Conservation (phyloP, 2,113 vertebrate genomes). For the Ahaetulla prasina region DNA sequence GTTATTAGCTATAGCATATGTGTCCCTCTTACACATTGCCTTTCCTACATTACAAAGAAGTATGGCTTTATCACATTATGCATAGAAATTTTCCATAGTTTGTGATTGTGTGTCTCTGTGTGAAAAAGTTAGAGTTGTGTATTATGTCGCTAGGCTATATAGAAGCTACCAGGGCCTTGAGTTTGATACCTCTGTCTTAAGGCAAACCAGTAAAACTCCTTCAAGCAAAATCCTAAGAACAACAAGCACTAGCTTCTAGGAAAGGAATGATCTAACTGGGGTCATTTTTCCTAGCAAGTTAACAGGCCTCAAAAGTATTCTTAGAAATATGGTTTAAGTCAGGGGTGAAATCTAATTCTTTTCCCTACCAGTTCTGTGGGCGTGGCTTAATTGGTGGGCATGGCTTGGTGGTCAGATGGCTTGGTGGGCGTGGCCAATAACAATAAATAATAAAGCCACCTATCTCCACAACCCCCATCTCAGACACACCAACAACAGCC, state of each 20-base stretch:
- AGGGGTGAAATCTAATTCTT: too few species aligned
- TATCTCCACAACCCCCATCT: too few species aligned
- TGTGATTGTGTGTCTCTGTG: neutral
- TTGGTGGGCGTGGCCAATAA: too few species aligned
- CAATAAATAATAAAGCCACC: too few species aligned
- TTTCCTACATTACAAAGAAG: neutral
- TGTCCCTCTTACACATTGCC: neutral
- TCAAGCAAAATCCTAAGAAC: neutral
- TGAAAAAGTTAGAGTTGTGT: neutral
- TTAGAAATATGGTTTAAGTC: neutral
- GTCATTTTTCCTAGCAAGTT: neutral
- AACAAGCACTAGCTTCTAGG: neutral
- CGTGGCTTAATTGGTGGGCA: too few species aligned
- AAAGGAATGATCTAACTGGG: slow-evolving; percentile 1
- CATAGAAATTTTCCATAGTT: neutral
- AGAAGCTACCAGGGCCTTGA: neutral
- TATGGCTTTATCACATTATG: neutral
- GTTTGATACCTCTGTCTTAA: neutral
- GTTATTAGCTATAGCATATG: neutral
- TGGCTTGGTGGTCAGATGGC: too few species aligned
- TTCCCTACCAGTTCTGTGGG: too few species aligned
- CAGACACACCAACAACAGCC: too few species aligned
- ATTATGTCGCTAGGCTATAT: neutral
- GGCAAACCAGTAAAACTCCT: fast-evolving
- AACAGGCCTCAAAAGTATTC: neutral